Evolutionary conservation across 2,113 vertebrate genomes (phyloP).

Genomic region (Python bivittatus): DNA sequence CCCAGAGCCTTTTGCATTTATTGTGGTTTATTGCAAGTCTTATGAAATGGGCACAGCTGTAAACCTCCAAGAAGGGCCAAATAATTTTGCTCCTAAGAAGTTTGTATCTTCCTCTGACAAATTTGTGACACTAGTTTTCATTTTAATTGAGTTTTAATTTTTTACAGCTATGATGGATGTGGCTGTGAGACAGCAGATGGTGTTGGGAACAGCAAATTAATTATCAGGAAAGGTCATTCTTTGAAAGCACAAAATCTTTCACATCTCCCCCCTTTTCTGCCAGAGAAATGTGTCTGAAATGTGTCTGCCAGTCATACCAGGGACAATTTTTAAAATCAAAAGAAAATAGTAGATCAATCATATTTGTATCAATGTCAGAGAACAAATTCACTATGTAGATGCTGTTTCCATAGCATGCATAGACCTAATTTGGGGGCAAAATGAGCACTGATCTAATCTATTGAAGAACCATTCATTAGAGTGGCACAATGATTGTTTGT

Average conservation of each 20-base stretch:
- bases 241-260: slow-evolving; percentile 59
- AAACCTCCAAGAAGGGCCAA: slow-evolving; percentile 20
- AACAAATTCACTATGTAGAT: slow-evolving; percentile 38
- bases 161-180: slow-evolving; percentile 54
- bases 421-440: neutral
- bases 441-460: neutral
- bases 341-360: slow-evolving; percentile 52
- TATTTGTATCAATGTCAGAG: slow-evolving; percentile 42
- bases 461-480: neutral
- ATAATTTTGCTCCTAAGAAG: slow-evolving; percentile 31
- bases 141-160: slow-evolving; percentile 57
- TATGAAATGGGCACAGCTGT: neutral
- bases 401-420: neutral
- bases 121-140: neutral
- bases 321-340: slow-evolving; percentile 51
- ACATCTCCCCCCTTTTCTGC: slow-evolving; percentile 47
- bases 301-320: slow-evolving; percentile 36
- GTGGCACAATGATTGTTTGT: neutral
- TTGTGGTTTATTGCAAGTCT: slow-evolving; percentile 23
- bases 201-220: slow-evolving; percentile 63
- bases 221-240: slow-evolving; percentile 66
- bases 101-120: neutral
- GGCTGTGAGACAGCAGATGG: slow-evolving; percentile 65
- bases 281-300: slow-evolving; percentile 31
- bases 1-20: slow-evolving; percentile 26